Base-by-base conservation (phyloP, 2,888 invertebrate species). In the Zeuzera pyrina region DNA sequence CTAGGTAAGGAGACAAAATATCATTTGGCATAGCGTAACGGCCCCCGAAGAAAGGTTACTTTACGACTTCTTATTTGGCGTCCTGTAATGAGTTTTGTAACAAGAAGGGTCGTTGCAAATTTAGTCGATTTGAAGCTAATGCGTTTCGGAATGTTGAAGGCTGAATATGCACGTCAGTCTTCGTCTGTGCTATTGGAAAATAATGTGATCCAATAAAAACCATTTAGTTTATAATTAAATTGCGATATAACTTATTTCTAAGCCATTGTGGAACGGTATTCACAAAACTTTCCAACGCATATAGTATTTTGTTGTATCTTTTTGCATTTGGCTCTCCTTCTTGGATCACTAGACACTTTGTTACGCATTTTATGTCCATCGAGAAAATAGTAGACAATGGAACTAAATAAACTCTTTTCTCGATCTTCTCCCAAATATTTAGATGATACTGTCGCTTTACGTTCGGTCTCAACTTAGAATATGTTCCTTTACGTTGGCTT, bases 21-120 rank as follows among this genome's bases (percentile, higher is more conserved):
- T 78, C 69, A 79, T 79, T 79, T 68, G 70, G 65, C 70, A 76
- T 71, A 67, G 67, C 74, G 68, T 73, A 77, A 81, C 76, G 57
- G 62, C 55, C 55, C 59, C 62, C 53, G 60, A 58, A 67, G 73
- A 61, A 71, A 76, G 66, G 72, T 71, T 71, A 67, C 65, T 74
- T 73, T 73, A 76, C 62, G 71, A 71, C 67, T 71, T 68, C 68
- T 73, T 78, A 74, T 78, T 79, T 73, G 64, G 66, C 52, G 53
- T 66, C 56, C 58, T 69, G 67, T 78, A 78, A 79, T 77, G 78
- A 81, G 78, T 78, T 79, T 76, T 67, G 61, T 65, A 62, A 64
- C 52, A 57, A 61, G 57, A 57, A 52, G 64, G 63, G 58, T 52
- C 51, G 52, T 48, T 49, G 51, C 52, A 48, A 54, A 56, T 60